These are phyloP conservation scores for Phenganax marumi DNA, from an alignment of 92 coral and sea anemone genomes.

Conservation along the genomic window DNA sequence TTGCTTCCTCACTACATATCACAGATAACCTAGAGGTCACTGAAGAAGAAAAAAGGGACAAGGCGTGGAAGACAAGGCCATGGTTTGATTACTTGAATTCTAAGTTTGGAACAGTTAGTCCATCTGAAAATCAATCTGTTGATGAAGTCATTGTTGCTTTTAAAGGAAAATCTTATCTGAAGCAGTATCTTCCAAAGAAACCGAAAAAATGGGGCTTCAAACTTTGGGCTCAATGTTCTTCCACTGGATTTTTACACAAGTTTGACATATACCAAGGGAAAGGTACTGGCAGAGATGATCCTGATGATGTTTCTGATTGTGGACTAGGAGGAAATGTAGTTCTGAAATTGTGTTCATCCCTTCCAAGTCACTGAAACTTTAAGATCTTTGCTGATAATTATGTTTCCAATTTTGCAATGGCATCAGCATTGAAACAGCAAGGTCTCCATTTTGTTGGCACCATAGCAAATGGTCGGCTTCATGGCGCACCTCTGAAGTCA, in stretches of 20 bases:
- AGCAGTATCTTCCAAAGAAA: slow-evolving; percentile 11
- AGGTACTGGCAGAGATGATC: slow-evolving; percentile 23
- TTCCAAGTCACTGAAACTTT: not conserved
- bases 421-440: not conserved
- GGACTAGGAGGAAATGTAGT: slow-evolving; percentile 18
- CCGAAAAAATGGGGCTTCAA: slow-evolving; percentile 21
- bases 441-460: slow-evolving; percentile 8
- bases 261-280: slow-evolving; percentile 28
- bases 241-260: not conserved
- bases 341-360: slow-evolving; percentile 1
- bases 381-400: slow-evolving; percentile 20
- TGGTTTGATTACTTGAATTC: slow-evolving; percentile 1
- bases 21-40: not conserved
- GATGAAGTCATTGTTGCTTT: slow-evolving; percentile 18
- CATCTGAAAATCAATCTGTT: slow-evolving; percentile 10
- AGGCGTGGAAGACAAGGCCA: slow-evolving; percentile 4
- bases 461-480: not conserved
- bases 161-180: slow-evolving; percentile 1
- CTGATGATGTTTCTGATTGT: slow-evolving; percentile 14
- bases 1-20: not conserved
- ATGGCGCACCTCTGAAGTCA: not conserved
- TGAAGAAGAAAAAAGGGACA: slow-evolving; percentile 1
- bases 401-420: slow-evolving; percentile 7
- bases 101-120: slow-evolving; percentile 4
- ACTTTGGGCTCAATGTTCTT: slow-evolving; percentile 23